A percentile compares a stretch with the other conserved stretches of the same genome.
These are phyloP conservation scores for Psittacula cyanocephala DNA, from an alignment of 2,113 vertebrate species.

Conservation along the genomic window DNA sequence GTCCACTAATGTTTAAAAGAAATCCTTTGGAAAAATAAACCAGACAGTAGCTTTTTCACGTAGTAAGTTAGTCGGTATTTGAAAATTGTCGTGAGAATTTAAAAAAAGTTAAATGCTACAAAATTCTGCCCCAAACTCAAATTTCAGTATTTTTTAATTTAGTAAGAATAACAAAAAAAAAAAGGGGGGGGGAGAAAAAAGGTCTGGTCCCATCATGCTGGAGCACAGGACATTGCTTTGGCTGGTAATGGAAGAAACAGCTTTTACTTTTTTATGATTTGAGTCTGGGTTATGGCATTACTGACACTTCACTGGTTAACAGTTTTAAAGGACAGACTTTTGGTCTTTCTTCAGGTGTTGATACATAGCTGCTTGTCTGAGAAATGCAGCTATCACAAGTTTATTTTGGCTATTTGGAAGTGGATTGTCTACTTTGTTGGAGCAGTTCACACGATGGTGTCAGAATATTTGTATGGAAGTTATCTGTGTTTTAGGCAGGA, in stretches of 20 bases:
- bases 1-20: background rate
- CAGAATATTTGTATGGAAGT: background rate
- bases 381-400: background rate
- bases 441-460: background rate
- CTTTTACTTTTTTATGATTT: background rate
- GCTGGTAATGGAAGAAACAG: background rate
- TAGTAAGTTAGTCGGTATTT: background rate
- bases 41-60: background rate
- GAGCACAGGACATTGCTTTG: background rate
- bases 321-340: background rate
- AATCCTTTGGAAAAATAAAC: background rate
- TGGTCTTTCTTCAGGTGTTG: background rate
- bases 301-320: background rate
- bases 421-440: background rate
- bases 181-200: too few relatives aligned
- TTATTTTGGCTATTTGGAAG: background rate
- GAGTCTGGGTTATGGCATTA: background rate
- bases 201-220: background rate
- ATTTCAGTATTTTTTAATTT: background rate
- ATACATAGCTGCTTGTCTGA: background rate
- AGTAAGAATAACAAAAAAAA: background rate
- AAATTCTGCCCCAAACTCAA: background rate
- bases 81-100: background rate
- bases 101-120: rapidly evolving
- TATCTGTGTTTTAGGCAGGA: background rate